Evolutionary conservation across 2,113 vertebrate species (phyloP).

Genomic region (Paraplagusia blochii): DNA sequence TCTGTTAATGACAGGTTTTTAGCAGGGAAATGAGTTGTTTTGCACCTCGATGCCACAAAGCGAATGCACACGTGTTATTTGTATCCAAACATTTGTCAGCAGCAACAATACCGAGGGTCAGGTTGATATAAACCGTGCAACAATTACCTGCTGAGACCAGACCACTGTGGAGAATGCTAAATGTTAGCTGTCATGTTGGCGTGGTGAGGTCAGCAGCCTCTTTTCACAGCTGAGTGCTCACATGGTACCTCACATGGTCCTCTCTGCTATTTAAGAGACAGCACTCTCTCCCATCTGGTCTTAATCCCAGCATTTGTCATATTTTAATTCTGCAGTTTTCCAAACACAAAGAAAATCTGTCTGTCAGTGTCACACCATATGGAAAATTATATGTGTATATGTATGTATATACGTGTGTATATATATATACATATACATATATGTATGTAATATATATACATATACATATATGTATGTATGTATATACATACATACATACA

Average conservation of each 20-base stretch:
- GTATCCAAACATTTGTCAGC: slow-evolving; percentile 34
- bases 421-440: no score
- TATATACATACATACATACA: no score
- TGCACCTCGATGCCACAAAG: slow-evolving; percentile 25
- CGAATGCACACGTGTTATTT: slow-evolving; percentile 10
- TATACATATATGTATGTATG: no score
- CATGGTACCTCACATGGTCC: no score
- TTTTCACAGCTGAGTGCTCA: slow-evolving; percentile 43
- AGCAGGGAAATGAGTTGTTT: slow-evolving; percentile 30
- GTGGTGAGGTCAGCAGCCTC: slow-evolving; percentile 60
- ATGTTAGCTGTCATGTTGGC: slow-evolving; percentile 56
- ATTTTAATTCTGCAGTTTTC: slow-evolving; percentile 67
- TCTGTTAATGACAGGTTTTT: slow-evolving; percentile 54
- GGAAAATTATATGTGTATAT: no score
- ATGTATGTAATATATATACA: no score
- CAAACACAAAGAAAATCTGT: no score
- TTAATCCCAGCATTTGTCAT: slow-evolving; percentile 39
- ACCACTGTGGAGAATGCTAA: slow-evolving; percentile 64
- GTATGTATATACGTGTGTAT: no score
- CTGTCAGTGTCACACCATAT: no score
- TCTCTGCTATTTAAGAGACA: slow-evolving; percentile 50
- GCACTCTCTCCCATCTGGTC: slow-evolving; percentile 28
- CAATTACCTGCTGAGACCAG: slow-evolving; percentile 65
- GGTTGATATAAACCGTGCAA: slow-evolving; percentile 71
- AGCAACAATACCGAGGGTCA: slow-evolving; percentile 23